A percentile compares a stretch with the other conserved stretches of the same genome.
Conservation (phyloP, 2,797 vertebrate genomes). For the Setipinna tenuifilis region DNA sequence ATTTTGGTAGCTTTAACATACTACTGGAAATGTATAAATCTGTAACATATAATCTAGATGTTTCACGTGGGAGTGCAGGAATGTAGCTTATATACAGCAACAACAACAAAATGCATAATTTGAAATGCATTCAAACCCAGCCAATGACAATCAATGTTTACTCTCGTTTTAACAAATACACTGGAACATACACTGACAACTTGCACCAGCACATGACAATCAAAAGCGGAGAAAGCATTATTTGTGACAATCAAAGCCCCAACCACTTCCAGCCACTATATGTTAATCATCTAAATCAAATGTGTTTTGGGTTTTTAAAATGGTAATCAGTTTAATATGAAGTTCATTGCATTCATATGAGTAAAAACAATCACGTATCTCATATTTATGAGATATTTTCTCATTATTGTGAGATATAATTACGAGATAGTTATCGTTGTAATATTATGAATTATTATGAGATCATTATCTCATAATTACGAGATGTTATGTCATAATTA, state of each 20-base stretch:
- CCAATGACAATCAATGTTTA: neutral
- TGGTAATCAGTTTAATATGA: neutral
- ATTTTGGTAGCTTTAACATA: slow-evolving; percentile 4
- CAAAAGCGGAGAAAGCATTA: neutral
- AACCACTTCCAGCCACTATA: neutral
- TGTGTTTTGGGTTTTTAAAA: neutral
- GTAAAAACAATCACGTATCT: neutral
- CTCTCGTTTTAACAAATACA: neutral
- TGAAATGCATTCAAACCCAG: neutral
- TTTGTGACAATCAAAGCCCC: neutral
- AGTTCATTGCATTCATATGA: neutral
- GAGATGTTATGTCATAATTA: too few species aligned
- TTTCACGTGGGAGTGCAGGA: neutral
- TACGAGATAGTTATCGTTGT: too few species aligned
- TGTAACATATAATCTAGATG: slow-evolving; percentile 1
- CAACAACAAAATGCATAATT: neutral
- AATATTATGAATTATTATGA: too few species aligned
- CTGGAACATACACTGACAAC: neutral
- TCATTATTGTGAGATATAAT: too few species aligned
- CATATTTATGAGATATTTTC: too few species aligned
- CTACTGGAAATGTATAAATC: neutral
- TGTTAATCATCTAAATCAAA: neutral
- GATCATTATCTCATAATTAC: too few species aligned
- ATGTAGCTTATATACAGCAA: neutral
- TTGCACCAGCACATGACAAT: neutral